Evolutionary conservation across 2,113 vertebrate species (phyloP).

Genomic region (Piaya cayana): DNA sequence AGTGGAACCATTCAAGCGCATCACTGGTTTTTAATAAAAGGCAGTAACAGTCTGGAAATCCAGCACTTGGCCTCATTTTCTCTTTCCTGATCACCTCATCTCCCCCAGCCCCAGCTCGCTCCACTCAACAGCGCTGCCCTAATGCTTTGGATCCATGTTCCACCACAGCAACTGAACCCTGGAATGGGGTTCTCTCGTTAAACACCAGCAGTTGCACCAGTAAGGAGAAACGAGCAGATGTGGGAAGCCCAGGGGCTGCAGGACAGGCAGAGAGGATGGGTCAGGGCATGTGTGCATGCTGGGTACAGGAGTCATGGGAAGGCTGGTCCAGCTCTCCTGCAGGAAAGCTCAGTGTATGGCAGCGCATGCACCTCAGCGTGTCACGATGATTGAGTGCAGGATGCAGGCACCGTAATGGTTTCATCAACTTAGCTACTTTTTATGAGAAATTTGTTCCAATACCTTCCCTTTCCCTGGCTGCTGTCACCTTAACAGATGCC

Average conservation of each 20-base stretch:
- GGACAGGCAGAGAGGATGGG: background rate
- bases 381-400: conserved; percentile 79
- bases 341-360: background rate
- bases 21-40: conserved; percentile 64
- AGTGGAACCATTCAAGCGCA: conserved; percentile 19
- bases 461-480: conserved; percentile 35
- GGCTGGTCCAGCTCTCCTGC: background rate
- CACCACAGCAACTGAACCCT: background rate
- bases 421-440: conserved; percentile 76
- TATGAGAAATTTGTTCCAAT: conserved; percentile 74
- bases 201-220: background rate
- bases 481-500: conserved; percentile 73
- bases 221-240: background rate
- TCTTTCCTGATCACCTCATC: accelerated
- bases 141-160: background rate
- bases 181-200: accelerated
- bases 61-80: background rate
- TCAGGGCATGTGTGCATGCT: accelerated
- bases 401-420: conserved; percentile 76
- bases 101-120: background rate
- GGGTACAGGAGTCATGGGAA: background rate
- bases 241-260: background rate
- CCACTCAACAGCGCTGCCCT: accelerated
- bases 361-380: conserved; percentile 5
- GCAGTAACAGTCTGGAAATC: background rate